Percentiles rank a stretch among this genome's conserved stretches.
phyloP scores from a whole-genome alignment of 2,113 vertebrate species.

The Pachycephala philippinensis region DNA sequence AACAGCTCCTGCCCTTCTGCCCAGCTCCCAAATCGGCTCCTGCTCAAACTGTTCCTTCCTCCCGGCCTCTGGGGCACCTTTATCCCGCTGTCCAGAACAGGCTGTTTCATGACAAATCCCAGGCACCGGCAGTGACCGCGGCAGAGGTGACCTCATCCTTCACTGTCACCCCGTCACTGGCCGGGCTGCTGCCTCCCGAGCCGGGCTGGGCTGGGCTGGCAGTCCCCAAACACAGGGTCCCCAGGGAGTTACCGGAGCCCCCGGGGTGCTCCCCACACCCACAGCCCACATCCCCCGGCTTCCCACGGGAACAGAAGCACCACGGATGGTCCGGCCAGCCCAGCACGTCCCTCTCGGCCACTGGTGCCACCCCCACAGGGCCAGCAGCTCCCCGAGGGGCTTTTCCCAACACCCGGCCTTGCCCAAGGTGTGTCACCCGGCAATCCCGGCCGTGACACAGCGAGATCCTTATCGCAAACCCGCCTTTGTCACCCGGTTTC shows the following conservation, averaged over 20 bases:
- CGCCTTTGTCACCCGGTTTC: background rate
- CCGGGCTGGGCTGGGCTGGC: background rate
- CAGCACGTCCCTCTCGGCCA: background rate
- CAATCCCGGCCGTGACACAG: background rate
- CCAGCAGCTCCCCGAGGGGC: background rate
- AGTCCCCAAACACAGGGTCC: background rate
- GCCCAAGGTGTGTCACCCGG: background rate
- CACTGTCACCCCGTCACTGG: background rate
- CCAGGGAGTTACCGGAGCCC: background rate
- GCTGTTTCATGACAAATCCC: background rate
- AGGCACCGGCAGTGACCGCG: background rate
- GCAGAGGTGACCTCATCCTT: background rate
- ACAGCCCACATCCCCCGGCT: background rate
- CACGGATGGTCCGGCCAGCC: background rate
- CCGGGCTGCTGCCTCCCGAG: background rate
- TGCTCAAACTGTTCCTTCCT: background rate
- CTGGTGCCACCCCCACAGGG: background rate
- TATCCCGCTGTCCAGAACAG: background rate
- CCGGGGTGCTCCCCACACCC: background rate
- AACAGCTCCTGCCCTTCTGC: background rate
- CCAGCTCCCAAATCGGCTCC: background rate
- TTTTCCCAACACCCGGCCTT: rapidly evolving
- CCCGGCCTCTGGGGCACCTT: background rate
- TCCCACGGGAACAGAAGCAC: background rate
- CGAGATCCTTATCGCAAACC: background rate